phyloP scores from a whole-genome alignment of 2,113 vertebrate genomes.

The Dolichotis patagonum region DNA sequence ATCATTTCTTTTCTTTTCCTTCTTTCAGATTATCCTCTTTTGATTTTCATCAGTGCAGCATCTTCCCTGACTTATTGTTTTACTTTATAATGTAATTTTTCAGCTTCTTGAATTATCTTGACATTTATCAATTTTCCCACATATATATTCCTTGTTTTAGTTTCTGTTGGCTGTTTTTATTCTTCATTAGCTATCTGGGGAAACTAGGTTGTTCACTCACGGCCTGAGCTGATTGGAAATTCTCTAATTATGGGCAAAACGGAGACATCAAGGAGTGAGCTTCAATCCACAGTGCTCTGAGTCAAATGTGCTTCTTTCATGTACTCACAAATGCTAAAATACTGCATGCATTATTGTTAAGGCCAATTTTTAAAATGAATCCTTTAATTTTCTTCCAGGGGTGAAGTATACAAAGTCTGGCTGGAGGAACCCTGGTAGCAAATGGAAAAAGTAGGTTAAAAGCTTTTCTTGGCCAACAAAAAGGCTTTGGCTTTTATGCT shows the following conservation, averaged over 20 bases:
- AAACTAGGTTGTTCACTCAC: background rate
- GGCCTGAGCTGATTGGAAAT: background rate
- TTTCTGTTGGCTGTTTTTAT: background rate
- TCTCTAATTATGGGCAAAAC: background rate
- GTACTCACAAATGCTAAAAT: background rate
- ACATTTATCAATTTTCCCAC: background rate
- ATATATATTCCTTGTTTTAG: background rate
- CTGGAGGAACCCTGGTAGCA: background rate
- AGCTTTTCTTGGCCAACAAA: background rate
- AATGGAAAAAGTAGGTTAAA: background rate
- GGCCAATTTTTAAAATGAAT: background rate
- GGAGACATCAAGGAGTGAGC: background rate
- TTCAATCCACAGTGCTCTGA: background rate
- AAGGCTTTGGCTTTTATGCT: background rate
- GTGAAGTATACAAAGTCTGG: background rate
- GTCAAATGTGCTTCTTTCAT: background rate
- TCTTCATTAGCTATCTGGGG: background rate
- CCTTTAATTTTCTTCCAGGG: background rate
- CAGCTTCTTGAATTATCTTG: background rate
- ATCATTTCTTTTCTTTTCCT: background rate
- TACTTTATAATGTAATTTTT: background rate
- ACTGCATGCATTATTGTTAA: background rate
- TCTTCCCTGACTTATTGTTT: background rate
- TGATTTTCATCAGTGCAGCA: background rate
- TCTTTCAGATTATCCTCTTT: background rate